Conservation (phyloP, 2,113 vertebrate species). For the Diadophis punctatus region DNA sequence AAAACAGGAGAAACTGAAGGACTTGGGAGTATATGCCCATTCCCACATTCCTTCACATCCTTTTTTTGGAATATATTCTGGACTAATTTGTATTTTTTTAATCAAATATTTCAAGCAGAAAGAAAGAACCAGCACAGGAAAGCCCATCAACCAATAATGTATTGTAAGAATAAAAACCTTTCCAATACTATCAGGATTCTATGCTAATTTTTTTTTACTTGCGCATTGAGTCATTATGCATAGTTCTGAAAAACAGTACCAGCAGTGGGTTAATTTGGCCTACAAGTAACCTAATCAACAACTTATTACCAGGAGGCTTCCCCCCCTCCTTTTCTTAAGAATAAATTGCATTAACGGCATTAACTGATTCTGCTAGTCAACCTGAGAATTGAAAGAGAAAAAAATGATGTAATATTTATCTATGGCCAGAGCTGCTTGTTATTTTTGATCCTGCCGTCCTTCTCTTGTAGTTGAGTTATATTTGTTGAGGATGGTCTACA, state of each 20-base stretch:
- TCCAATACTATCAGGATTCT: neutral
- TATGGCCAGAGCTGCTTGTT: neutral
- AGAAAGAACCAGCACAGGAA: neutral
- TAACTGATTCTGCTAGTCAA: neutral
- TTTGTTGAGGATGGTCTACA: neutral
- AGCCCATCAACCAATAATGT: neutral
- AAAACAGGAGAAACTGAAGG: neutral
- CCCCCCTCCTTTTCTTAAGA: neutral
- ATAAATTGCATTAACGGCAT: neutral
- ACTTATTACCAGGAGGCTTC: neutral
- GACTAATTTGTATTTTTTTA: neutral
- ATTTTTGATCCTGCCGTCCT: neutral
- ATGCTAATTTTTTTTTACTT: slow-evolving; percentile 6
- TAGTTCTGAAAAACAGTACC: slow-evolving; percentile 2
- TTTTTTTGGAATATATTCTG: neutral
- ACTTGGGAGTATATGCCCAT: neutral
- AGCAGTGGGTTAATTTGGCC: neutral
- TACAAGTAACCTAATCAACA: neutral
- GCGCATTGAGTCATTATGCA: neutral
- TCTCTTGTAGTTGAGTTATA: neutral
- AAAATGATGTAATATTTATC: neutral
- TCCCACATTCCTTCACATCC: neutral
- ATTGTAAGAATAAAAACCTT: neutral
- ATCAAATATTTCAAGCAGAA: neutral
- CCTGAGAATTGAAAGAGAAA: neutral